These are phyloP conservation scores for Drosophila persimilis DNA, from an alignment of 1,140 invertebrate species.

Conservation along the genomic window DNA sequence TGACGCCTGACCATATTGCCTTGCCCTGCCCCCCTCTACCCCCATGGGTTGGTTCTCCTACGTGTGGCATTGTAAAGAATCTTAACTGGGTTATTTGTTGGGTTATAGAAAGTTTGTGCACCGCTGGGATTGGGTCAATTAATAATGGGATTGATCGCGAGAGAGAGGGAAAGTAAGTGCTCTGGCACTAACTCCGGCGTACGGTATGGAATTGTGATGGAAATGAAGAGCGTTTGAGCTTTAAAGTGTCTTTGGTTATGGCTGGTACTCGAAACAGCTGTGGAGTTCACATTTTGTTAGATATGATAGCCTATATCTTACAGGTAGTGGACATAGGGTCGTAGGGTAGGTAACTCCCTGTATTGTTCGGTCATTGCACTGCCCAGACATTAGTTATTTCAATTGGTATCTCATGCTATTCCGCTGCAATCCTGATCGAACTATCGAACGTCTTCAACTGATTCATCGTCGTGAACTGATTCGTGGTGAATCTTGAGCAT, in stretches of 20 bases:
- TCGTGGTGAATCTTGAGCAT: too few species aligned
- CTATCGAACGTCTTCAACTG: background rate
- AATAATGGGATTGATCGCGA: constrained; percentile 12
- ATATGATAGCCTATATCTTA: too few species aligned
- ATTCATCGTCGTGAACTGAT: background rate
- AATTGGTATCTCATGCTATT: too few species aligned
- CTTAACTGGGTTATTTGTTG: constrained; percentile 68
- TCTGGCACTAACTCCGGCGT: constrained; percentile 7
- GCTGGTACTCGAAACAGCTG: too few species aligned
- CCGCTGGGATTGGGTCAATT: constrained; percentile 19
- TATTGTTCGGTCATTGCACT: too few species aligned
- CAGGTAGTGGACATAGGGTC: too few species aligned
- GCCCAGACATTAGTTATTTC: too few species aligned
- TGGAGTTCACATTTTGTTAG: too few species aligned
- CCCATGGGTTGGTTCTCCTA: background rate
- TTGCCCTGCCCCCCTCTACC: background rate
- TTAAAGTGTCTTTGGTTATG: too few species aligned
- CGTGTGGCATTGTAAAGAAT: constrained; percentile 55
- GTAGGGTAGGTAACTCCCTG: too few species aligned
- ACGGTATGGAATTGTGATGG: constrained; percentile 8
- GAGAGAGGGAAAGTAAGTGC: constrained; percentile 32
- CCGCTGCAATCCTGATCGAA: too few species aligned
- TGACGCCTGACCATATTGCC: constrained; percentile 62
- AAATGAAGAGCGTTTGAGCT: too few species aligned
- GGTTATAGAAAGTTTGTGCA: constrained; percentile 56